These are phyloP conservation scores for Smittia aterrima DNA, from an alignment of 2,888 invertebrate genomes.

Conservation along the genomic window DNA sequence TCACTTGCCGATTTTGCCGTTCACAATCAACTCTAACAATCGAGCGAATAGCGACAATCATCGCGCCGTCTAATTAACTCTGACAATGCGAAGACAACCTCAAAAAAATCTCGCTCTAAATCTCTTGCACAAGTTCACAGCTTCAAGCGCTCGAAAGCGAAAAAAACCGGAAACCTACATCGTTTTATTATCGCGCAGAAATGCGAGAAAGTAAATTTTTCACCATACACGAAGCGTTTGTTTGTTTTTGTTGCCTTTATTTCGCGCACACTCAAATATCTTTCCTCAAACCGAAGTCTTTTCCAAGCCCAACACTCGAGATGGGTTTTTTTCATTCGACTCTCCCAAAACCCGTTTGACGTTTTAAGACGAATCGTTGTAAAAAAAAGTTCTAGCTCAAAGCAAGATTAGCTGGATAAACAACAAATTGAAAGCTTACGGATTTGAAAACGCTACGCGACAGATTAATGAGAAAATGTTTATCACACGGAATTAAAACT, in stretches of 20 bases:
- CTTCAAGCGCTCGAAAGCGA: background rate
- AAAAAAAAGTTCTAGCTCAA: background rate
- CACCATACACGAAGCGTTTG: background rate
- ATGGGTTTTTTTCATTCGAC: background rate
- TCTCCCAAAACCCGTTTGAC: background rate
- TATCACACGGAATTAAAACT: no score
- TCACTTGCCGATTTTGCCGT: background rate
- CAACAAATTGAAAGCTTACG: background rate
- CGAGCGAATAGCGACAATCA: background rate
- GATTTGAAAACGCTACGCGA: no score
- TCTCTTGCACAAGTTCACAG: background rate
- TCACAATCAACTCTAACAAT: background rate
- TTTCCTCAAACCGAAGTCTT: background rate
- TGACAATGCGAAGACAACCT: no score
- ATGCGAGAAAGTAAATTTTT: constrained; percentile 3
- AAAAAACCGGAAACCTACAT: background rate
- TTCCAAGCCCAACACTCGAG: background rate
- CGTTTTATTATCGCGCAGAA: background rate
- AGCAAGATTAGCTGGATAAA: background rate
- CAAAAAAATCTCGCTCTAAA: no score
- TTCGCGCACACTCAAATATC: background rate
- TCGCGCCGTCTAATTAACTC: no score
- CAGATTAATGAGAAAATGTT: no score
- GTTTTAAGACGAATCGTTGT: background rate
- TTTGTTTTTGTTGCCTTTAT: background rate